phyloP scores from a whole-genome alignment of 2,797 vertebrate genomes.

The Philypnodon macrostomus region DNA sequence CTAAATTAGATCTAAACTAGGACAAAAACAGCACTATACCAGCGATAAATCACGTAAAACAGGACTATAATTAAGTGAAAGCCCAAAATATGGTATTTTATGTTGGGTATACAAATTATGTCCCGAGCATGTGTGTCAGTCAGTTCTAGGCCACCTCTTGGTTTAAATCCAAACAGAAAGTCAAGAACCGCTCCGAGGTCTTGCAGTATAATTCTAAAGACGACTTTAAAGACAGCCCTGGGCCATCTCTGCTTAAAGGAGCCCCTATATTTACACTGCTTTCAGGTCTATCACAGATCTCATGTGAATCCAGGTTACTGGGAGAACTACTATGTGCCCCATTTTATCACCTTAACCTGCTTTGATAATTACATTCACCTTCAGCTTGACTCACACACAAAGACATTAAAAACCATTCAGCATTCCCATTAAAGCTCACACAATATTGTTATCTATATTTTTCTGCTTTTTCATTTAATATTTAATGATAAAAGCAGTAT shows the following conservation, averaged over 20 bases:
- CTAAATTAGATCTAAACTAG: too few species aligned
- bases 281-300: constrained; percentile 21
- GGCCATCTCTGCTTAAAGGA: constrained; percentile 7
- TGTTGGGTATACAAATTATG: too few species aligned
- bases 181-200: constrained; percentile 10
- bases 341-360: constrained; percentile 6
- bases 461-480: not conserved
- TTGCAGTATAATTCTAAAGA: constrained; percentile 17
- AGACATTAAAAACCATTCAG: not conserved
- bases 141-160: too few species aligned
- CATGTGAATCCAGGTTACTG: constrained; percentile 20
- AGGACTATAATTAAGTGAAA: too few species aligned
- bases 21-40: too few species aligned
- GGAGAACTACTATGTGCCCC: constrained; percentile 4
- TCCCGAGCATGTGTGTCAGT: too few species aligned
- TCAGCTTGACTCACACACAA: not conserved
- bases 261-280: constrained; percentile 22
- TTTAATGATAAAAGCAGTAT: too few species aligned
- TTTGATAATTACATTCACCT: constrained; percentile 4
- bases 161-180: constrained; percentile 34
- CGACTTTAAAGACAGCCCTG: constrained; percentile 21
- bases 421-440: not conserved
- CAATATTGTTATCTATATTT: not conserved
- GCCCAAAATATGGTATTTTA: too few species aligned
- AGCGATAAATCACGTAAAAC: too few species aligned